phyloP scores from a whole-genome alignment of 2,888 invertebrate genomes.

The Syritta pipiens region DNA sequence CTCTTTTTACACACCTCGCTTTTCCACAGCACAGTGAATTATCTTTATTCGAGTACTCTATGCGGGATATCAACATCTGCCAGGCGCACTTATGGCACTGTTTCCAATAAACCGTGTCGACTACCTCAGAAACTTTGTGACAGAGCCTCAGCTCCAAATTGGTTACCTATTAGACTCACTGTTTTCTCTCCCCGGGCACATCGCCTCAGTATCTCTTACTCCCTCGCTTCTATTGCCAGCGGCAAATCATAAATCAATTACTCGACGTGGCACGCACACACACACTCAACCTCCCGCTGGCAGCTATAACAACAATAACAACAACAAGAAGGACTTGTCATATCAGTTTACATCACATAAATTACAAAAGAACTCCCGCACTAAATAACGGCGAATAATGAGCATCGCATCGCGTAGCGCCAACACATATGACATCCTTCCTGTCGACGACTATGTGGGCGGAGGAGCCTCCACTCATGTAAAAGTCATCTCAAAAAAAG shows the following conservation, averaged over 20 bases:
- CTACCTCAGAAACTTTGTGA: no score
- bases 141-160: no score
- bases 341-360: conserved; percentile 68
- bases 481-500: conserved; percentile 53
- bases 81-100: no score
- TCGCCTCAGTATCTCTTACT: neutral
- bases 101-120: no score
- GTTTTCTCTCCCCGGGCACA: neutral
- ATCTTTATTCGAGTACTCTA: no score
- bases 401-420: conserved; percentile 29
- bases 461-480: conserved; percentile 44
- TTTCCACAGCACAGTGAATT: no score
- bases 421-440: conserved; percentile 26
- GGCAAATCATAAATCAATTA: conserved; percentile 64
- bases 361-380: conserved; percentile 53
- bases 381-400: conserved; percentile 50
- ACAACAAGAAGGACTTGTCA: conserved; percentile 66
- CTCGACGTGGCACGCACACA: no score
- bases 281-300: conserved; percentile 5
- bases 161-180: no score
- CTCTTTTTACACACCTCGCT: no score
- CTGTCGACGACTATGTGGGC: no score
- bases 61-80: no score
- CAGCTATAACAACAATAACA: no score
- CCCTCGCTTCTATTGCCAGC: neutral